Conservation (phyloP, 1,140 invertebrate genomes). For the Branchinecta lindahli region DNA sequence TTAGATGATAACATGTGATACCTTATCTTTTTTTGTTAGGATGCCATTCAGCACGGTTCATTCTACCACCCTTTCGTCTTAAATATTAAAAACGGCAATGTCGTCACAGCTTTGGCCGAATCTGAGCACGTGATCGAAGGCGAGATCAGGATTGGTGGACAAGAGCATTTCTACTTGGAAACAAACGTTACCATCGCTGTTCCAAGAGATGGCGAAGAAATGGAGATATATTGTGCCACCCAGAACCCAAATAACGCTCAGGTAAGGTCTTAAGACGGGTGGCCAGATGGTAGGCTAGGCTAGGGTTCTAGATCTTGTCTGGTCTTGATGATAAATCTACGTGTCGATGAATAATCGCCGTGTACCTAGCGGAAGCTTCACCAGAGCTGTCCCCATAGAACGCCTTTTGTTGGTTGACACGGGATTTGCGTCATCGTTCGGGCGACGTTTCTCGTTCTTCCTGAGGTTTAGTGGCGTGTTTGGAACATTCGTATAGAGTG, state of each 20-base stretch:
- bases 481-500: too few species aligned
- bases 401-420: too few species aligned
- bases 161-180: conserved; percentile 94
- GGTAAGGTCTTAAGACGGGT: conserved; percentile 29
- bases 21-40: conserved; percentile 29
- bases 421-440: too few species aligned
- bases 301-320: too few species aligned
- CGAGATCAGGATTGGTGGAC: conserved; percentile 63
- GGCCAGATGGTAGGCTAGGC: too few species aligned
- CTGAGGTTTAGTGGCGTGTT: too few species aligned
- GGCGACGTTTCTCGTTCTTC: too few species aligned
- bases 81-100: conserved; percentile 43
- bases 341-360: too few species aligned
- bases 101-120: conserved; percentile 43
- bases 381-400: too few species aligned
- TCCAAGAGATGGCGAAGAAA: conserved; percentile 56
- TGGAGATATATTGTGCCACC: conserved; percentile 65
- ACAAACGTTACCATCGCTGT: conserved; percentile 55
- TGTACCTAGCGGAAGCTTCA: too few species aligned
- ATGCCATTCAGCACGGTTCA: conserved; percentile 57
- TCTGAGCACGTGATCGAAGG: conserved; percentile 51
- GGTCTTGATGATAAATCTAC: too few species aligned
- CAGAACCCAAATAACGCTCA: conserved; percentile 63
- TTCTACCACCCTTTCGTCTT: conserved; percentile 37
- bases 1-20: too few species aligned